Base-by-base conservation (phyloP, 2,888 invertebrate species). In the Drosophila ustulata region DNA sequence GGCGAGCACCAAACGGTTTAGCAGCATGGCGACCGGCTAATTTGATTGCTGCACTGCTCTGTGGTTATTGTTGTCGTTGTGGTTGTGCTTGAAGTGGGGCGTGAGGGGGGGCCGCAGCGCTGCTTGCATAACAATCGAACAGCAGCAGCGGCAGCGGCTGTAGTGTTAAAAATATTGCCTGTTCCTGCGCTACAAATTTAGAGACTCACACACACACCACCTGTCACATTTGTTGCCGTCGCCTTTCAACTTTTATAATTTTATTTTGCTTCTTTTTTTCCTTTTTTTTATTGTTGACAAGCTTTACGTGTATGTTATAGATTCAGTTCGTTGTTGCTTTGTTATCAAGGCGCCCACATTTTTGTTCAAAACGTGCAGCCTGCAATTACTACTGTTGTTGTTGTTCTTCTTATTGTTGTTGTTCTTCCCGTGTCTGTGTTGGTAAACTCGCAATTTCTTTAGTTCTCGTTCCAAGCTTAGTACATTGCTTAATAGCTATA, bases 1-100 rank as follows among this genome's bases (percentile, higher is more conserved):
- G 70, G 91, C 89, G 26, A 71, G 67, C 52, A 91, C 74, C 43
- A 91, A 74, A 45, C 91, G 90, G 75, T 88, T 91, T 30, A 90
- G 72, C 78, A 90, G 75, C 85, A 85, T 89, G 71, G 58, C 51
- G 61, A 66, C 71, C 80, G 86, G 75, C 78, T 82, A 76, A 71
- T 78, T 80, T 43, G 53, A 67, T 79, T 77, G 71, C 23, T 66
- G 34, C 13, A 28, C 45, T 18, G 46, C 41, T 51, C 50, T 66
- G 66, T 18, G 18, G 18, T 18, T 18, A 1, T 18, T 18, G 18
- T 18, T 18, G 18, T 18, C 18, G 18, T 18, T 18, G 18, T 18
- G 1, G 18, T 18, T 18, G 18, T 65, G 70, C 66, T 69, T 76
- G 80, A 9, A 13, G 39, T 18, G 39, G 25, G 32, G 51, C 39